Base-by-base conservation (phyloP, 1,140 invertebrate genomes). In the Chironomus striatipennis region DNA sequence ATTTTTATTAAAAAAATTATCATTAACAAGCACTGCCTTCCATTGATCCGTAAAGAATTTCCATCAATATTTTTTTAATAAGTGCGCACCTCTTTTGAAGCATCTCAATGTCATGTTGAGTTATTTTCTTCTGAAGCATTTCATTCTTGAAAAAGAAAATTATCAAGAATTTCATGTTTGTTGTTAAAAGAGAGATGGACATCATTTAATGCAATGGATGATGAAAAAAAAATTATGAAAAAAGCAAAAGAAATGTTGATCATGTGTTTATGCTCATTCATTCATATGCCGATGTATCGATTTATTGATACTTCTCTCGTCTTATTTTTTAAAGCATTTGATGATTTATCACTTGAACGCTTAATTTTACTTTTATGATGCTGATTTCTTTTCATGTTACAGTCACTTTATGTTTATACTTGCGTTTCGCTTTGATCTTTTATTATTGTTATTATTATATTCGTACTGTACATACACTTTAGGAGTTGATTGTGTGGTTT, bases 341-440 rank as follows among this genome's bases (percentile, higher is more conserved):
- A 57, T 57, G 47, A 57, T 57, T 57, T 57, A 57, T 57, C 47
- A 57, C 47, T 57, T 57, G 47, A 57, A 57, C 47, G 47, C 47
- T 57, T 57, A 57, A 57, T 57, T 57, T 57, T 57, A 57, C 47
- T 57, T 57, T 57, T 57, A 57, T 57, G 47, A 57, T 57, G 47
- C 47, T 57, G 47, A 57, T 57, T 57, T n/a, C 47, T n/a, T 57
- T 57, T 57, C 47, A 57, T 57, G 47, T 57, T n/a, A 57, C 47
- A 57, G 47, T 57, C 47, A 57, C 47, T 57, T 34, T 57, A 57
- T 57, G 47, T 57, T 57, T 57, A 57, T 15, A 57, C 47, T 57
- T 57, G 47, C 47, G 47, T 57, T 57, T 57, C 47, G 47, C 47
- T 57, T 57, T 57, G 47, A 57, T 57, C 47, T 57, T 57, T 57